phyloP scores from a whole-genome alignment of 2,888 invertebrate species.

The Neuroscelio doddi region DNA sequence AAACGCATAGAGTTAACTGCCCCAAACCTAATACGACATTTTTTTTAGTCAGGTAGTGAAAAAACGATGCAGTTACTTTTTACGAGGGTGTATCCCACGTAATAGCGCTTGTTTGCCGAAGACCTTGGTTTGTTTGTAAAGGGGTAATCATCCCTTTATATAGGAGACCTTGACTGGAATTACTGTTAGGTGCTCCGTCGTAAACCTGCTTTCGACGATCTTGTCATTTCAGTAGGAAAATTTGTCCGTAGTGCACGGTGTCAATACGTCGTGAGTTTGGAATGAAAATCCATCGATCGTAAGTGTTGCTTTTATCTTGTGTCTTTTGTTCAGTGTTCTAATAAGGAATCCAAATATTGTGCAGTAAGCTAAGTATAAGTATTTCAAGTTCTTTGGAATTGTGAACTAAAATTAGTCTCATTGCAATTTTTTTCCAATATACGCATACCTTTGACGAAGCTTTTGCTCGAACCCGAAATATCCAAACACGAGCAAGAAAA shows the following conservation, averaged over 20 bases:
- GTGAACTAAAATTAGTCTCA: too few relatives aligned
- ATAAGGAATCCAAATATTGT: too few relatives aligned
- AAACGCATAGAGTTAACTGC: slow-evolving; percentile 62
- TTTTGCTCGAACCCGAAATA: too few relatives aligned
- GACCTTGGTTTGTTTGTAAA: slow-evolving; percentile 69
- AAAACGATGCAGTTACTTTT: slow-evolving; percentile 57
- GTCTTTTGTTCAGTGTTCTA: too few relatives aligned
- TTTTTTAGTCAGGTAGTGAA: slow-evolving; percentile 49
- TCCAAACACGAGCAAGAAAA: slow-evolving; percentile 10
- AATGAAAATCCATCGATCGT: too few relatives aligned
- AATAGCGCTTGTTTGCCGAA: slow-evolving; percentile 42
- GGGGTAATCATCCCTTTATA: slow-evolving; percentile 70
- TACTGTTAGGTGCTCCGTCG: slow-evolving; percentile 42
- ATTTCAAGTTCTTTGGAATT: too few relatives aligned
- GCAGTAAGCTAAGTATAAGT: too few relatives aligned
- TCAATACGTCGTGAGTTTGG: neutral
- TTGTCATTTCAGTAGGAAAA: slow-evolving; percentile 65
- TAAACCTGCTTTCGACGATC: slow-evolving; percentile 49
- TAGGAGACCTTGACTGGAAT: slow-evolving; percentile 65
- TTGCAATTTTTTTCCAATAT: too few relatives aligned
- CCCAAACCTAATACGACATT: slow-evolving; percentile 53
- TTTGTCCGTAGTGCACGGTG: slow-evolving; percentile 65
- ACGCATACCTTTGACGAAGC: too few relatives aligned
- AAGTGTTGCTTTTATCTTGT: too few relatives aligned
- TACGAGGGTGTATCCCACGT: slow-evolving; percentile 54